A percentile compares a stretch with the other conserved stretches of the same genome.
Conservation (phyloP, 2,888 invertebrate genomes). For the Parapristionchus giblindavisi region DNA sequence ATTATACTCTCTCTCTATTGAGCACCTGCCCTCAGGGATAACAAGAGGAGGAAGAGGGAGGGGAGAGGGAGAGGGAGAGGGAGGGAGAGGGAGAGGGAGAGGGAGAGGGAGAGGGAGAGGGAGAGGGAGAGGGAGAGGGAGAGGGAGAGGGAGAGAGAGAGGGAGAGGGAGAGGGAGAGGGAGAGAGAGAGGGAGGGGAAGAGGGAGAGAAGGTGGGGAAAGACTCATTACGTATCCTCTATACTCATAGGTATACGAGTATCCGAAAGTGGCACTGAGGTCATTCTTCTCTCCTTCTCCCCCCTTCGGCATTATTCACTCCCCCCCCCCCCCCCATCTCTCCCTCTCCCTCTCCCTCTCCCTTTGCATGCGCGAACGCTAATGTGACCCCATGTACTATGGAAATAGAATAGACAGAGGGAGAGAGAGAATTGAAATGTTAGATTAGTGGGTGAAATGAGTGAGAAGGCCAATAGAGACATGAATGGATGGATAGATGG, state of each 20-base stretch:
- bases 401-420: background rate
- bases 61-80: background rate
- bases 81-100: background rate
- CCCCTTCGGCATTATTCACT: background rate
- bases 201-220: background rate
- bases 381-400: too few species aligned
- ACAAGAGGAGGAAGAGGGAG: background rate
- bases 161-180: background rate
- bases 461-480: background rate
- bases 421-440: background rate
- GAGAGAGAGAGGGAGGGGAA: background rate
- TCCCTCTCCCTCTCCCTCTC: slow-evolving; percentile 13
- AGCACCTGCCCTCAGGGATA: background rate
- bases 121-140: background rate
- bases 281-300: background rate
- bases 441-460: background rate
- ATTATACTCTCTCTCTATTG: background rate
- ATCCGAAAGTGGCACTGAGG: slow-evolving; percentile 30
- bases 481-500: background rate
- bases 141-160: background rate
- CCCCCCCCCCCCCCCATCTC: slow-evolving; percentile 2
- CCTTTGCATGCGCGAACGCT: too few species aligned
- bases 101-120: background rate
- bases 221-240: slow-evolving; percentile 14
- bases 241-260: slow-evolving; percentile 1